Evolutionary conservation across 2,113 vertebrate species (phyloP), one percentile per base, ranked within the genome.

Genomic region (Mormoops blainvillei): DNA sequence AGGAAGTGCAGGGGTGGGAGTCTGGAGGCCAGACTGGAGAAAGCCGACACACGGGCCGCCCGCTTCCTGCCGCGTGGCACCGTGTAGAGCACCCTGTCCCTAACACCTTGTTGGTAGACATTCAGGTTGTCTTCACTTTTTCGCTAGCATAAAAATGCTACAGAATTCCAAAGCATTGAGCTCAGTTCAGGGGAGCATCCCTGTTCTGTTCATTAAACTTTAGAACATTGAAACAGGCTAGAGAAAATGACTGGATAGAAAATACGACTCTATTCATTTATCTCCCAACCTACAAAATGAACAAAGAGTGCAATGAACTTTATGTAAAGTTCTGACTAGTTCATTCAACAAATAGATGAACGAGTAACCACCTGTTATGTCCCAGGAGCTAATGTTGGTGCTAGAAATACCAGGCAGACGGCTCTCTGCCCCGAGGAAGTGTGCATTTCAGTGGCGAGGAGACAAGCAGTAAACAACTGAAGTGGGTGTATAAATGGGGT

Each of bases 111-210:
- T 28, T 78, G 6, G 41, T 87, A 54, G 68, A 74, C 41, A 36
- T 71, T 68, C 20, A 31, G 2, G 54, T 31, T 88, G 11, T 61
- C 81, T 92, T 83, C 3, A 54, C 36, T 38, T 52, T 65, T 89
- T 54, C 45, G 24, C 22, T 77, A 56, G 83, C 9, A 9, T 70
- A 56, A 70, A 86, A 89, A 61, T 91, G 63, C 71, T 67, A 0
- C n/a, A 41, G 15, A 80, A 94, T 70, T 97, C 98, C 99, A 99
- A 99, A 99, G 99, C 97, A 99, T 99, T 99, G 99, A 99, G 99
- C 99, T 98, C 99, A 98, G 99, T 50, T 97, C 99, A 98, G 98
- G 98, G 98, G 97, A 81, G 33, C 68, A 80, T 26, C 99, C 98
- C 98, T 97, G 99, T 98, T 95, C 98, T 99, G 99, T 63, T 99